phyloP scores from a whole-genome alignment of 1,140 invertebrate species.

The Pteromalus puparum region DNA sequence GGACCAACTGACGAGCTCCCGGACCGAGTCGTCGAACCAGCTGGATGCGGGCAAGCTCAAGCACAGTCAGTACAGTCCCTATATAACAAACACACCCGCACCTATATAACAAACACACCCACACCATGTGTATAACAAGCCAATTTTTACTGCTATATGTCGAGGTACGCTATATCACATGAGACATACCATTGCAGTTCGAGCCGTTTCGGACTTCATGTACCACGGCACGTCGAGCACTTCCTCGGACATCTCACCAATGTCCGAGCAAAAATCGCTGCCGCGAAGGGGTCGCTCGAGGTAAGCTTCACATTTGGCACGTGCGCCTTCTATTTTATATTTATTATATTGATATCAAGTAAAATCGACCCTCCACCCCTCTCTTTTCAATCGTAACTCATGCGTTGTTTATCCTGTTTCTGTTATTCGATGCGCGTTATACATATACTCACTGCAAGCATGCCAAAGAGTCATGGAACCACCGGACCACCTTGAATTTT shows the following conservation, averaged over 20 bases:
- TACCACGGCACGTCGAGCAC: constrained; percentile 87
- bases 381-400: background rate
- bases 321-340: background rate
- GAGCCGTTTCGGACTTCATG: constrained; percentile 80
- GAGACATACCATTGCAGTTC: constrained; percentile 62
- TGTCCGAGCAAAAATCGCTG: constrained; percentile 86
- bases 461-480: background rate
- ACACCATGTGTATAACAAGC: too few species aligned
- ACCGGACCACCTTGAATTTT: background rate
- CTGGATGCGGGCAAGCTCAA: constrained; percentile 82
- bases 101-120: too few species aligned
- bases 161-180: too few species aligned
- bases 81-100: background rate
- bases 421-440: background rate
- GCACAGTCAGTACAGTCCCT: constrained; percentile 77
- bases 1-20: constrained; percentile 83
- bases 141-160: too few species aligned
- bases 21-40: constrained; percentile 86
- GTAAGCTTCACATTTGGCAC: constrained; percentile 67
- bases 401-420: background rate
- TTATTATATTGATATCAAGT: background rate
- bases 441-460: background rate
- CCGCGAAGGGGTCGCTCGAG: constrained; percentile 82
- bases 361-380: background rate
- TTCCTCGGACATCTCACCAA: constrained; percentile 85